Base-by-base conservation (phyloP, 2,888 invertebrate species). In the Ametastegia equiseti region DNA sequence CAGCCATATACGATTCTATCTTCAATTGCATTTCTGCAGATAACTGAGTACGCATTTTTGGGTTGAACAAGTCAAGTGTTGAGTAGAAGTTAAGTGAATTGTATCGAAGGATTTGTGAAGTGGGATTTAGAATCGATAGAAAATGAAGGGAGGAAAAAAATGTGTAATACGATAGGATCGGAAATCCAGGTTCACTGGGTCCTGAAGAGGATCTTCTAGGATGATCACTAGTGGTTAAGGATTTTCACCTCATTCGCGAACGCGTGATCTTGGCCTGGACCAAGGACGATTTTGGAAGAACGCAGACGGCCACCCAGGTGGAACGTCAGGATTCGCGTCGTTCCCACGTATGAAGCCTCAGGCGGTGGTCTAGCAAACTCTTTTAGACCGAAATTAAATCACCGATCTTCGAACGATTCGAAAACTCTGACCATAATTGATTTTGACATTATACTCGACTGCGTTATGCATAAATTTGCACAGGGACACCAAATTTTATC, bases 261-360 rank as follows among this genome's bases (percentile, higher is more conserved):
- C 77, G 77, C 57, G 50, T 71, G 84, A 75, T 85, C 84, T 85
- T 85, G 87, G 85, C 86, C 86, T 86, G 86, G 86, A 87, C 88
- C 89, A 89, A 89, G 89, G 89, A 89, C 89, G 88, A 67, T 81
- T 85, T 82, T 50, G 42, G 80, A 77, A 60, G 47, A 54, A 83
- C 86, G 87, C 86, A 87, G 88, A 88, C 87, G 88, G 89, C 89
- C 89, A 89, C 89, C 89, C 89, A 89, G 89, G 87, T 87, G 77
- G 88, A 85, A 84, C 84, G 39, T 78, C 42, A 45, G 45, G 78
- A 78, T 78, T 78, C 78, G 78, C 78, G 87, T n/a, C n/a, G n/a
- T 90, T 90, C 89, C 89, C 90, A 90, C 89, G 89, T 90, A 90
- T 86, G 87, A 85, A 87, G 90, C 90, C 90, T 86, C 88, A 84